Base-by-base conservation (phyloP, 2,113 vertebrate species). In the Eulemur rufifrons region DNA sequence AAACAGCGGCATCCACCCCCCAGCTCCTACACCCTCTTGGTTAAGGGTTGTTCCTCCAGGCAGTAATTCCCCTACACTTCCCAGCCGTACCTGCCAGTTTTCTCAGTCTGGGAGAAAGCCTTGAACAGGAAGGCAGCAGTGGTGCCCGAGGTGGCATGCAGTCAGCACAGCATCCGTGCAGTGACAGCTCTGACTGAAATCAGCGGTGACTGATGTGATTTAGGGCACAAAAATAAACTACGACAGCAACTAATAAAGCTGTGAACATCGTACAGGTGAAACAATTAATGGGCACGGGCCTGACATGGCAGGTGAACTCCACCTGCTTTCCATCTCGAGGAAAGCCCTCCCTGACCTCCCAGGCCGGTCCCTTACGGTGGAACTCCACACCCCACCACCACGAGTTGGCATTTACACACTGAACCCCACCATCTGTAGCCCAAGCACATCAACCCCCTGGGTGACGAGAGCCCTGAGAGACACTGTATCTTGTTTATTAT, bases 361-460 rank as follows among this genome's bases (percentile, higher is more conserved):
- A 6, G 73, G 39, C 23, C 39, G 21, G 2, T 0, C 23, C 9
- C 3, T 66, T 18, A 73, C 14, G 37, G 25, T 8, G 39, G 77
- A 47, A 45, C 8, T 9, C 6, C 42, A 25, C n/a, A 61, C 18
- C 13, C 61, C 6, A 18, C 39, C 39, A 71, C 10, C 11, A 37
- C 1, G 0, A 15, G 17, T 21, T 63, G 71, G 74, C 64, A 73
- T 54, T 50, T 8, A 73, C 47, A 61, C 82, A 50, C 17, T 25
- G 13, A 63, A n/a, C 37, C 10, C 2, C 21, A 10, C 25, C 39
- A 47, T 10, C 50, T 45, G 27, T 1, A 39, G 25, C 27, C 29
- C 34, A 3, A 0, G 0, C 18, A 37, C 39, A 10, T 10, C 1
- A 6, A n/a, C 23, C 50, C 25, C 47, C 59, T 13, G 50, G 32